These are phyloP conservation scores for Himalopsyche phryganea DNA, from an alignment of 1,140 invertebrate genomes.

Conservation along the genomic window DNA sequence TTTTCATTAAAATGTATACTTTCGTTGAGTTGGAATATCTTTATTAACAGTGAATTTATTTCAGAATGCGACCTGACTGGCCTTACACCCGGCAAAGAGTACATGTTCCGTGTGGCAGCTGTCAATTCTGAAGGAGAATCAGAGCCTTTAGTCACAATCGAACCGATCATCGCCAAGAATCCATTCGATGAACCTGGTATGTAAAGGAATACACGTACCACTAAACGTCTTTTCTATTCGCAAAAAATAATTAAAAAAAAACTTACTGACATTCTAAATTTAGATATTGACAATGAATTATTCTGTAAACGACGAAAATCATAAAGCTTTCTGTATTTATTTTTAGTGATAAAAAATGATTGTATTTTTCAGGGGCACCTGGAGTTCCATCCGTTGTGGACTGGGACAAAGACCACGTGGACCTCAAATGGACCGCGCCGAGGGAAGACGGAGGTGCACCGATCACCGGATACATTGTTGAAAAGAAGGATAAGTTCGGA, in stretches of 20 bases:
- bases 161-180: conserved; percentile 91
- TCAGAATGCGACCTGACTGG: conserved; percentile 78
- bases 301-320: too few relatives aligned
- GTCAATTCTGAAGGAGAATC: conserved; percentile 96
- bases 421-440: conserved; percentile 82
- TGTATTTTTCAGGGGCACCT: conserved; percentile 66
- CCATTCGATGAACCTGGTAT: conserved; percentile 89
- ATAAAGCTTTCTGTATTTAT: too few relatives aligned
- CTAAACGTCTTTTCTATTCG: too few relatives aligned
- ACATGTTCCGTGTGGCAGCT: conserved; percentile 92
- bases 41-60: too few relatives aligned
- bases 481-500: conserved; percentile 92
- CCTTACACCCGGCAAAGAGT: conserved; percentile 85
- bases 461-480: conserved; percentile 81
- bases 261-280: too few relatives aligned
- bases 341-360: too few relatives aligned
- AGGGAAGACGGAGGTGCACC: conserved; percentile 80
- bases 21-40: too few relatives aligned
- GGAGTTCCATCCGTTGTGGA: conserved; percentile 87
- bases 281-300: too few relatives aligned
- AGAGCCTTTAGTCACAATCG: conserved; percentile 82
- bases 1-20: too few relatives aligned
- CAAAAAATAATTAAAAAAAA: too few relatives aligned
- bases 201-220: too few relatives aligned
- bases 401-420: conserved; percentile 94